A percentile compares a stretch with the other conserved stretches of the same genome.
phyloP scores from a whole-genome alignment of 2,888 invertebrate species.

The Dynastes maya region DNA sequence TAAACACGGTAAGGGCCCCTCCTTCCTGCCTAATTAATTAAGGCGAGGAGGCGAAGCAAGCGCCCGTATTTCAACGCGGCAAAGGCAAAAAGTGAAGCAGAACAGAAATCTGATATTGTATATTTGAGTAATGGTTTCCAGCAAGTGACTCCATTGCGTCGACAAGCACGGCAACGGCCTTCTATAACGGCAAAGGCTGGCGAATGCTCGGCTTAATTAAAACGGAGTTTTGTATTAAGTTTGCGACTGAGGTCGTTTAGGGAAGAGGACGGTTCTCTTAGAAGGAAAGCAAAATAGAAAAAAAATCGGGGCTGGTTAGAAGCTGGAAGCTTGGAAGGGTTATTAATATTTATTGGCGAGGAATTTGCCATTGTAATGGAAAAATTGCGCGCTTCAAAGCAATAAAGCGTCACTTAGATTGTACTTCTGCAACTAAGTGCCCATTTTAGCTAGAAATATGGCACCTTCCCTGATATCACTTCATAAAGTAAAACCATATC shows the following conservation, averaged over 20 bases:
- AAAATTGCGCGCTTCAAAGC: too few relatives aligned
- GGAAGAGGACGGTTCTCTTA: not conserved
- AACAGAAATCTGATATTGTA: conserved; percentile 36
- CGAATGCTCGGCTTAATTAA: conserved; percentile 4
- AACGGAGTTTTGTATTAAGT: conserved; percentile 10
- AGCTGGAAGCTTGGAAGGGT: too few relatives aligned
- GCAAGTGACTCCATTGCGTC: conserved; percentile 25
- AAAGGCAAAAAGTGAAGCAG: conserved; percentile 1
- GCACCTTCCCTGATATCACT: too few relatives aligned
- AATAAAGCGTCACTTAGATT: too few relatives aligned
- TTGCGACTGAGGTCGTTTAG: conserved; percentile 13
- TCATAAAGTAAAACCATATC: too few relatives aligned
- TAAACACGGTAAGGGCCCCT: not conserved
- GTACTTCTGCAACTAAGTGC: too few relatives aligned
- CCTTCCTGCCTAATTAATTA: not conserved
- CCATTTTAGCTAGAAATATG: too few relatives aligned
- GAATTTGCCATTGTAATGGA: too few relatives aligned
- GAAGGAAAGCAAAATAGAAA: too few relatives aligned
- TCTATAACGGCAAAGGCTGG: not conserved
- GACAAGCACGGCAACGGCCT: not conserved
- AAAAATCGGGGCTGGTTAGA: too few relatives aligned
- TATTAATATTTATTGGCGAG: too few relatives aligned
- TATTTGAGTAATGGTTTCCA: conserved; percentile 34
- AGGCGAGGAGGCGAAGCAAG: not conserved
- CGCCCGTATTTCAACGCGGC: too few relatives aligned